Base-by-base conservation (phyloP, 2,113 vertebrate genomes). In the Heterocephalus glaber region DNA sequence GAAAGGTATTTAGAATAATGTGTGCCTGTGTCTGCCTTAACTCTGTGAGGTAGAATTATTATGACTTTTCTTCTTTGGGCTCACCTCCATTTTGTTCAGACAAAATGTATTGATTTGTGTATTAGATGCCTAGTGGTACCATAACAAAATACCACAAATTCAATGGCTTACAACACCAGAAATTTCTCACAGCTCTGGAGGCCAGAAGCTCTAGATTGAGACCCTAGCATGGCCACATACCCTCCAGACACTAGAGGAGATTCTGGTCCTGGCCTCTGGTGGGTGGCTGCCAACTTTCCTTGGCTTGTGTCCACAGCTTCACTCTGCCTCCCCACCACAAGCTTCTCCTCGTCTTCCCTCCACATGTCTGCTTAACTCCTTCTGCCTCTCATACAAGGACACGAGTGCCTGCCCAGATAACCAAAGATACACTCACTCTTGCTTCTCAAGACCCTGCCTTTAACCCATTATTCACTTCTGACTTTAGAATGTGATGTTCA, bases 11-110 rank as follows among this genome's bases (percentile, higher is more conserved):
- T 16, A 28, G 33, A 56, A 72, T 61, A 63, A 41, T 61, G 12
- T 24, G 24, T 60, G 44, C 26, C 14, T 49, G 13, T 54, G 54
- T 58, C 13, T 63, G 52, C 88, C 2, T 30, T 52, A 17, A 47
- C 24, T 65, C 19, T 2, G 5, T 3, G 7, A 76, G 16, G 52
- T 41, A 19, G 60, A 58, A 61, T 70, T 66, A 66, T 28, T 66
- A 8, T 30, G 61, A 41, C 12, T 63, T 77, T 76, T 93, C 30
- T 54, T 70, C 44, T 63, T n/a, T n/a, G 28, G 11, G 2, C 6
- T 87, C 28, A 35, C 41, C 68, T 92, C 20, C 26, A 58, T n/a
- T 84, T 94, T 94, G 68, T 84, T 19, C 20, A 68, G 30, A 93
- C 22, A 77, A 47, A 38, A 76, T 4, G 16, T 54, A n/a, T 52